phyloP scores from a whole-genome alignment of 2,888 invertebrate species.

The Hymenopus coronatus region DNA sequence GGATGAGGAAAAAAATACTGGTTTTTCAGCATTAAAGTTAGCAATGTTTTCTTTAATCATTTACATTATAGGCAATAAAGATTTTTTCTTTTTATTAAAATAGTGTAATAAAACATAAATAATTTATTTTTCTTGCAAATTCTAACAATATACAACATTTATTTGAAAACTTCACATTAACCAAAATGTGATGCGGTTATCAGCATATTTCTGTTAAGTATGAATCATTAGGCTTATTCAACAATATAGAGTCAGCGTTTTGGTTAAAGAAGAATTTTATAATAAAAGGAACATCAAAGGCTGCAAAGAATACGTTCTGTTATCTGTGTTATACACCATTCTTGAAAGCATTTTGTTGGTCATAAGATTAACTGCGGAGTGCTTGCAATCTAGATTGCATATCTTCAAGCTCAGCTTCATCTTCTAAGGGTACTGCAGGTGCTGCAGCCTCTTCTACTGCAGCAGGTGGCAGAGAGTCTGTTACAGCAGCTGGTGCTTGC shows the following conservation, averaged over 20 bases:
- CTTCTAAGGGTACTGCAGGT: constrained; percentile 58
- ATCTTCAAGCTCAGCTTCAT: constrained; percentile 80
- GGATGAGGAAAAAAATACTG: no score
- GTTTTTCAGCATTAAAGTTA: no score
- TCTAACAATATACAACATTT: background rate
- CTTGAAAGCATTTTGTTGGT: background rate
- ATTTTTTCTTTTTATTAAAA: background rate
- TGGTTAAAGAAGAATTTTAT: background rate
- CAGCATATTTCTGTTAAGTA: background rate
- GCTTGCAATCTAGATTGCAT: constrained; percentile 89
- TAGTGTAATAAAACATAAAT: background rate
- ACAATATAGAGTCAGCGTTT: background rate
- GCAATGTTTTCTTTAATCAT: no score
- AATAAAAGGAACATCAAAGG: background rate
- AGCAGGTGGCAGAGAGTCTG: constrained; percentile 52
- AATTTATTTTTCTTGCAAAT: background rate
- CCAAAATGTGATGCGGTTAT: background rate
- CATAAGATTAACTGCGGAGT: constrained; percentile 67
- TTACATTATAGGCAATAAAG: no score
- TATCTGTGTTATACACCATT: background rate
- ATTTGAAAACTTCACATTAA: background rate
- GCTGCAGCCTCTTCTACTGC: constrained; percentile 56
- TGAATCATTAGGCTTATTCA: background rate
- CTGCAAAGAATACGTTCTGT: background rate
- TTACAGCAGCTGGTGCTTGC: constrained; percentile 72